Base-by-base conservation (phyloP, 2,113 vertebrate species). In the Sander lucioperca region DNA sequence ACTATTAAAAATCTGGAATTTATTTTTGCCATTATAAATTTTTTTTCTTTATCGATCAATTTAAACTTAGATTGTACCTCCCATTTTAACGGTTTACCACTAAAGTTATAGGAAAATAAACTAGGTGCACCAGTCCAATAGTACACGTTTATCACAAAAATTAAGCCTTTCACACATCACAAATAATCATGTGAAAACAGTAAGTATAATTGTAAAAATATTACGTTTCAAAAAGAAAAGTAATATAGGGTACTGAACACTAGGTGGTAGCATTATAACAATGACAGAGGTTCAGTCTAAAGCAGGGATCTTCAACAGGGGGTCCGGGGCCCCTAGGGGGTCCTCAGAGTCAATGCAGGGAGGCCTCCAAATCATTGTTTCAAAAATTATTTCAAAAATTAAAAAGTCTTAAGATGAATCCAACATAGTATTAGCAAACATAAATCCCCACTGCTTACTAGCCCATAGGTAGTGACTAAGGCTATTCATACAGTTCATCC, bases 251-350 rank as follows among this genome's bases (percentile, higher is more conserved):
- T 15, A 36, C 5, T 72, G 21, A 30, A 63, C 86, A 80, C 59
- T 69, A 69, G 83, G 61, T 61, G 74, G 77, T 66, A 86, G 58
- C 33, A 74, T 39, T 68, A n/a, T 12, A 18, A 45, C 15, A 47
- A 53, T 12, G 0, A 79, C 1, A 11, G 4, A 18, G 48, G 2
- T 47, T 61, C 1, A 56, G 3, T 5, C 25, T 9, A 39, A 10
- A 39, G 39, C 27, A 27, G 27, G 27, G 27, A 27, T 27, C 27
- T 27, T 27, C 27, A 27, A 27, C 27, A 27, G 2, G 27, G 27
- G 27, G 27, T 27, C 27, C 27, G 27, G 2, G 27, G 27, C 27
- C 27, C 27, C 27, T 27, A 27, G 27, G 27, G 27, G 27, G 27
- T 27, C 27, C 27, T 25, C 25, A 25, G 25, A 25, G 25, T 25